Evolutionary conservation across 2,797 vertebrate species (phyloP).

Genomic region (Muscicapa striata): DNA sequence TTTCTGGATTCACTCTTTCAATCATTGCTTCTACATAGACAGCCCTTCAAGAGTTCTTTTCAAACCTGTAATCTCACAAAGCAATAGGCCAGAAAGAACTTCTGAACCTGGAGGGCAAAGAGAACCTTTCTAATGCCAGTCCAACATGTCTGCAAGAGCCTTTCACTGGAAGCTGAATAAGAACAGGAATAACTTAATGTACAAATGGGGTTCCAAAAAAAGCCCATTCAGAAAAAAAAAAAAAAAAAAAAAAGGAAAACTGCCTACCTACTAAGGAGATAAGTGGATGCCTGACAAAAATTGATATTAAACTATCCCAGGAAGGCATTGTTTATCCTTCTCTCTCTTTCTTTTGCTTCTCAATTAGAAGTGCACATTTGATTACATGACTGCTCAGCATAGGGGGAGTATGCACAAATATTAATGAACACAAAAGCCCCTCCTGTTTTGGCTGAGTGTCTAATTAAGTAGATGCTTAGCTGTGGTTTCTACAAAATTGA

Average conservation of each 20-base stretch:
- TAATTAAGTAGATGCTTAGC: neutral
- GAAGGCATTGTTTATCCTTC: neutral
- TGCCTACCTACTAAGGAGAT: neutral
- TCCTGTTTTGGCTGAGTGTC: neutral
- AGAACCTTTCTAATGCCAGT: neutral
- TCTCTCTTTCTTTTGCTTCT: neutral
- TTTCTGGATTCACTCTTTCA: neutral
- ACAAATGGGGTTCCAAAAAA: neutral
- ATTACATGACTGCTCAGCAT: neutral
- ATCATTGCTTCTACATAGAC: rapidly evolving
- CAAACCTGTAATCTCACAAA: neutral
- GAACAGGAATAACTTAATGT: neutral
- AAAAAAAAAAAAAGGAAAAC: neutral
- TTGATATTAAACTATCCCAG: neutral
- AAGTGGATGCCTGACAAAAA: neutral
- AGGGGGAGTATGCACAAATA: neutral
- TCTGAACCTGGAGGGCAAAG: neutral
- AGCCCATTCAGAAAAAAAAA: neutral
- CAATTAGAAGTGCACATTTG: neutral
- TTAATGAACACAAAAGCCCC: neutral
- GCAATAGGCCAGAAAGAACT: neutral
- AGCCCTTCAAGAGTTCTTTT: neutral
- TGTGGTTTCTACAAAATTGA: neutral
- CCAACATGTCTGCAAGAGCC: neutral
- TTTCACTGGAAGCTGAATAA: neutral